Conservation (phyloP, 2,888 invertebrate species). For the Lithosia quadra region DNA sequence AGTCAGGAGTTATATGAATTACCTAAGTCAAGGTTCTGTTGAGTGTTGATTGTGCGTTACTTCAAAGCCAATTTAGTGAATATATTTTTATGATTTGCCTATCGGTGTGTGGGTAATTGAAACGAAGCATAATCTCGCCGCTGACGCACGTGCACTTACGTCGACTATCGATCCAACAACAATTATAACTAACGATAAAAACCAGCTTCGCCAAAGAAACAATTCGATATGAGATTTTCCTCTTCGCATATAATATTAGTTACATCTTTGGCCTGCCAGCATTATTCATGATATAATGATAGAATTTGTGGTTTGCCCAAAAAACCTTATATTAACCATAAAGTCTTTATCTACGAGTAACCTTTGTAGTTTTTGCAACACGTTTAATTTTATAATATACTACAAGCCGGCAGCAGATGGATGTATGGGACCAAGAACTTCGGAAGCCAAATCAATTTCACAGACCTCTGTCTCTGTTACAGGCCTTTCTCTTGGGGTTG, state of each 20-base stretch:
- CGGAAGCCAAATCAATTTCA: too few relatives aligned
- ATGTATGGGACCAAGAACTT: too few relatives aligned
- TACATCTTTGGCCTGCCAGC: conserved; percentile 27
- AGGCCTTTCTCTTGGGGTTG: too few relatives aligned
- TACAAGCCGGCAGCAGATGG: too few relatives aligned
- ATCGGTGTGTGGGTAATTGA: conserved; percentile 64
- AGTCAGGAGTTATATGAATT: conserved; percentile 34
- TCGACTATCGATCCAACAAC: conserved; percentile 59
- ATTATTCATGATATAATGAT: conserved; percentile 23
- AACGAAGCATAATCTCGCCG: conserved; percentile 63
- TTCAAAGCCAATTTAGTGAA: conserved; percentile 64
- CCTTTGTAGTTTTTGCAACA: too few relatives aligned
- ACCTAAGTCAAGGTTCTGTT: conserved; percentile 29
- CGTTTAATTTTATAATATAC: too few relatives aligned
- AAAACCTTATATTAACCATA: background rate
- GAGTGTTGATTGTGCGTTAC: conserved; percentile 51
- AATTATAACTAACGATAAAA: conserved; percentile 65
- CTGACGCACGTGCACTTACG: conserved; percentile 70
- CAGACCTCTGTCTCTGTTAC: too few relatives aligned
- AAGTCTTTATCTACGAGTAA: background rate
- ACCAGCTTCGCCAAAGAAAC: conserved; percentile 52
- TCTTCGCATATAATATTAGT: conserved; percentile 27
- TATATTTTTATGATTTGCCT: conserved; percentile 71
- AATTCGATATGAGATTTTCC: conserved; percentile 41
- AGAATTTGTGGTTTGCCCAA: conserved; percentile 17